A percentile compares a stretch with the other conserved stretches of the same genome.
These are phyloP conservation scores for Argynnis bischoffii DNA, from an alignment of 2,888 invertebrate species.

Conservation along the genomic window DNA sequence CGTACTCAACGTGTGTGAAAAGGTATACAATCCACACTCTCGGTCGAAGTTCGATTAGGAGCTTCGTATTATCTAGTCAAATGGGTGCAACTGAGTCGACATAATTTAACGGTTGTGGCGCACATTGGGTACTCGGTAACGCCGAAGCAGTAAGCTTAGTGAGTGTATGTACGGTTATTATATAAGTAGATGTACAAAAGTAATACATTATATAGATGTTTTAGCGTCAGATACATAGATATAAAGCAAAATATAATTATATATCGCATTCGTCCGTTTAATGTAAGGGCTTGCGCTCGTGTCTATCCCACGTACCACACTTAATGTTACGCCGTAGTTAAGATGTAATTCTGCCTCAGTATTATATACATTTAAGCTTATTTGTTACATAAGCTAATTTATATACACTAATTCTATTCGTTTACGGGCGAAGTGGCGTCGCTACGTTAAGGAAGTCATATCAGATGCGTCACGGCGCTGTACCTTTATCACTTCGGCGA, in stretches of 20 bases:
- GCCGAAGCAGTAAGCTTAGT: conserved; percentile 77
- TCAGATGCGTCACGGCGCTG: conserved; percentile 72
- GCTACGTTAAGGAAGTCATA: conserved; percentile 76
- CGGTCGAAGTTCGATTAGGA: conserved; percentile 32
- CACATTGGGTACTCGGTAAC: conserved; percentile 70
- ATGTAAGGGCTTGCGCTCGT: conserved; percentile 82
- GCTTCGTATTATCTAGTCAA: conserved; percentile 62
- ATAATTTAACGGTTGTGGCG: conserved; percentile 54
- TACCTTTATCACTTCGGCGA: conserved; percentile 52
- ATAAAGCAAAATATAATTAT: conserved; percentile 82
- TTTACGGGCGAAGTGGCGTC: conserved; percentile 78
- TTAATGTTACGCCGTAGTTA: conserved; percentile 81
- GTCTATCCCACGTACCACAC: conserved; percentile 80
- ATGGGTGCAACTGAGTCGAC: conserved; percentile 27
- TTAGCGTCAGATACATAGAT: conserved; percentile 82
- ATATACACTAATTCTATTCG: conserved; percentile 79
- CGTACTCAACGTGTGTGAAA: conserved; percentile 69
- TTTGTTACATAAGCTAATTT: conserved; percentile 81
- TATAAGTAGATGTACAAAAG: conserved; percentile 83
- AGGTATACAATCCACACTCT: conserved; percentile 29
- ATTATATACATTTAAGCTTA: conserved; percentile 83
- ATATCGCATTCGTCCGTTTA: conserved; percentile 83
- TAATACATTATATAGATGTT: conserved; percentile 83
- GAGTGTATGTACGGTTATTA: conserved; percentile 80
- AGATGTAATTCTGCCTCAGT: conserved; percentile 83